Evolutionary conservation across 2,888 invertebrate genomes (phyloP).

Genomic region (Tenthredo livida): DNA sequence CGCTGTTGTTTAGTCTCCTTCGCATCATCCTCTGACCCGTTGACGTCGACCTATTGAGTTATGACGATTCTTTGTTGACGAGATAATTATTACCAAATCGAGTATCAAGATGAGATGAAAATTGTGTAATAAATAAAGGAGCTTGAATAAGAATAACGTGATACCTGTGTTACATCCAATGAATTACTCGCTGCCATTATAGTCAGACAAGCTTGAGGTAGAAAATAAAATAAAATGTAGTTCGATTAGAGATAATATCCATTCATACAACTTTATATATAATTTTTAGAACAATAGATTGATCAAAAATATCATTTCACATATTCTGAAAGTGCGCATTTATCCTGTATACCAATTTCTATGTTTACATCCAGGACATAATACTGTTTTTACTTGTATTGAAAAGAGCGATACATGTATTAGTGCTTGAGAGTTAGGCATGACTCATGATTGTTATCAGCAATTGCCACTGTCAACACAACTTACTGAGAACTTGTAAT

Average conservation of each 20-base stretch:
- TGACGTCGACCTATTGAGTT: slow-evolving; percentile 83
- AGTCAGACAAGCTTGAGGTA: not conserved
- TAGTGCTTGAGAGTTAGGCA: not conserved
- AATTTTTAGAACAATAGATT: not conserved
- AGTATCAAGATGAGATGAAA: not conserved
- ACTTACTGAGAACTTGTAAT: no score
- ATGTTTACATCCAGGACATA: not conserved
- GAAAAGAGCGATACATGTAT: not conserved
- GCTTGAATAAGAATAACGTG: not conserved
- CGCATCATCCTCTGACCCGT: slow-evolving; percentile 97
- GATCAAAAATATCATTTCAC: not conserved
- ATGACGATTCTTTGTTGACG: not conserved
- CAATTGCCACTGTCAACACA: no score
- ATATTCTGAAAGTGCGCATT: not conserved
- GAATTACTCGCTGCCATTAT: not conserved
- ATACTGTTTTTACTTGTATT: not conserved
- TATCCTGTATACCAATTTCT: not conserved
- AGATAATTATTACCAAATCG: not conserved
- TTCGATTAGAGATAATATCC: no score
- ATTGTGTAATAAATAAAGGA: not conserved
- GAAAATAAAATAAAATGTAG: no score
- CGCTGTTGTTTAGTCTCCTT: slow-evolving; percentile 93
- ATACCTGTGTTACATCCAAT: not conserved
- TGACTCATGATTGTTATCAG: no score
- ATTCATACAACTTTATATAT: no score